Base-by-base conservation (phyloP, 2,888 invertebrate genomes). In the Agelastica alni region DNA sequence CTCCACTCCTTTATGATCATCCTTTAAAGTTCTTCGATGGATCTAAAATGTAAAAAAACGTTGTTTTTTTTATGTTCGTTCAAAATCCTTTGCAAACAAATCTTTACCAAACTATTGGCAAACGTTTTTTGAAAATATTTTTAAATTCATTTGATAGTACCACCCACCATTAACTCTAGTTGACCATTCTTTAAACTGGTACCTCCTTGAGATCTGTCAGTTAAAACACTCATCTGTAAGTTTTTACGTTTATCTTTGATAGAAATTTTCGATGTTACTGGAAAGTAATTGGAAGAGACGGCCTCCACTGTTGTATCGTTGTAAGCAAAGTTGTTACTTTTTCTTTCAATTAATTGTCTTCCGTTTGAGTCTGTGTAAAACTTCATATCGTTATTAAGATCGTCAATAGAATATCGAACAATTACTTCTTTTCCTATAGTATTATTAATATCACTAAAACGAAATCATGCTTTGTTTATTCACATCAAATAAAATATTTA, bases 1-100 rank as follows among this genome's bases (percentile, higher is more conserved):
- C 0, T 82, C 89, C 0, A 97, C 95, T 0, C 96, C 97, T 65
- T 96, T 93, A 0, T 86, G 88, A 71, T 98, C 97, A 65, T 98
- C 97, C 36, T 82, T 80, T 0, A 94, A 70, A 6, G 92, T 73
- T 42, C 96, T 80, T 48, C 97, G 83, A 70, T 97, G 96, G 1
- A 93, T 65, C 87, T 87, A 26, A 36, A 36, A 65, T 18, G 2
- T 6, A 28, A n/a, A n/a, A n/a, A n/a, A n/a, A n/a, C n/a, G n/a
- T n/a, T n/a, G n/a, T n/a, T n/a, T n/a, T n/a, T n/a, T n/a, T n/a
- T n/a, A n/a, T n/a, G n/a, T n/a, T n/a, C n/a, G n/a, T n/a, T n/a
- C n/a, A n/a, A n/a, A n/a, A n/a, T n/a, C n/a, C n/a, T n/a, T n/a
- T n/a, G n/a, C n/a, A n/a, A n/a, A n/a, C n/a, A n/a, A n/a, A n/a